Evolutionary conservation across 2,888 invertebrate species (phyloP).

Genomic region (Augochlorella aurata): DNA sequence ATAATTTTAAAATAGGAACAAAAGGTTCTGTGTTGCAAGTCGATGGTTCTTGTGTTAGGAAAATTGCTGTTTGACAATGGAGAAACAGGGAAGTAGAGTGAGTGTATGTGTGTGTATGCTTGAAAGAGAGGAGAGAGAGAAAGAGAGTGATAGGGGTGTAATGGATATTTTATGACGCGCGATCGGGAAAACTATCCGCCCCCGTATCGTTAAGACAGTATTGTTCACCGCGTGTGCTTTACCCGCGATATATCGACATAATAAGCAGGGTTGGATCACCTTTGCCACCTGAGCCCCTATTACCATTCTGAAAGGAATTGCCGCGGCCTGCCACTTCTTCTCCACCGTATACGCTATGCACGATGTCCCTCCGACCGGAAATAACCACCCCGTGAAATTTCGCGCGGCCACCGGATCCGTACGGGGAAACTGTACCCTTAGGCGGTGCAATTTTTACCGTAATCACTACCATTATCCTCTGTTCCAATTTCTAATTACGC

Average conservation of each 20-base stretch:
- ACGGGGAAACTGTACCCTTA: neutral
- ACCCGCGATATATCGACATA: constrained; percentile 58
- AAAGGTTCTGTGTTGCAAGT: too few relatives aligned
- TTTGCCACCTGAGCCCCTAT: constrained; percentile 64
- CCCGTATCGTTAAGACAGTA: constrained; percentile 30
- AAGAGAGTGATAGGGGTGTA: neutral
- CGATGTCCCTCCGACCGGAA: constrained; percentile 11
- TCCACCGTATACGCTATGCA: constrained; percentile 24
- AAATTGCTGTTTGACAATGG: too few relatives aligned
- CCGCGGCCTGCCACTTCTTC: constrained; percentile 28
- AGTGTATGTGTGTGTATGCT: neutral
- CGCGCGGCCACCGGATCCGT: neutral
- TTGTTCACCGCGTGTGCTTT: constrained; percentile 42
- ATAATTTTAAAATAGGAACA: too few relatives aligned
- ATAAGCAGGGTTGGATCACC: constrained; percentile 61
- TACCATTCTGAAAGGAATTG: constrained; percentile 60
- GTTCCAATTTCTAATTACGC: constrained; percentile 6
- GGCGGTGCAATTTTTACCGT: neutral
- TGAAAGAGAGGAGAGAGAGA: neutral
- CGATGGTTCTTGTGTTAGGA: too few relatives aligned
- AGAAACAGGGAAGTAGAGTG: too few relatives aligned
- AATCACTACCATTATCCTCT: neutral
- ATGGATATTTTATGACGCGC: constrained; percentile 2
- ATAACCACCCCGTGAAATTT: constrained; percentile 1
- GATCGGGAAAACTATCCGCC: constrained; percentile 7